Percentiles rank a stretch among this genome's conserved stretches.
phyloP scores from a whole-genome alignment of 92 coral and sea anemone genomes.

The Actinernus sp. region DNA sequence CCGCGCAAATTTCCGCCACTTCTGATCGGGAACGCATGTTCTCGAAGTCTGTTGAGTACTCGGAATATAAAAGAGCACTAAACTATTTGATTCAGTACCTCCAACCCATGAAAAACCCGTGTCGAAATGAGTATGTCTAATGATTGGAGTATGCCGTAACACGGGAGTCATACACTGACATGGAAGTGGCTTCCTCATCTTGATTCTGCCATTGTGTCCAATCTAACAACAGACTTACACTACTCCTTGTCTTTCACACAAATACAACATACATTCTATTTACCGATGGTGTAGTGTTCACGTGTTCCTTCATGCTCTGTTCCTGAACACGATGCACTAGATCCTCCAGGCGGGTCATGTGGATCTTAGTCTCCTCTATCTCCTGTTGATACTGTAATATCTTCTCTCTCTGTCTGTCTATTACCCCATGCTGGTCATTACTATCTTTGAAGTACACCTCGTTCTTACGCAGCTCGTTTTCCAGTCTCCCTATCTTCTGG shows the following conservation, averaged over 20 bases:
- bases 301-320: constrained; percentile 92
- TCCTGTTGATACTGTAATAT: constrained; percentile 93
- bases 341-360: constrained; percentile 91
- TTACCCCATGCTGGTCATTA: constrained; percentile 58
- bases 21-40: no score
- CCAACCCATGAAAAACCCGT: no score
- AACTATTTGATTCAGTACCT: no score
- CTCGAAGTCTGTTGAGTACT: no score
- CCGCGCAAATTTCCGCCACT: no score
- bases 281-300: constrained; percentile 92
- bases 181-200: no score
- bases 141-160: no score
- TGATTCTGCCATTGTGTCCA: no score
- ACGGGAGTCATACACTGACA: no score
- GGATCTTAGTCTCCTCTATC: constrained; percentile 87
- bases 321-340: constrained; percentile 98
- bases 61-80: no score
- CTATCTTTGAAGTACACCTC: constrained; percentile 65
- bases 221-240: no score
- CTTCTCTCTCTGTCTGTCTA: constrained; percentile 84
- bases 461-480: constrained; percentile 79
- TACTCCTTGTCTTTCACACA: not conserved
- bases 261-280: constrained; percentile 14
- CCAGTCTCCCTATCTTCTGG: constrained; percentile 95
- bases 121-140: no score